These are phyloP conservation scores for Melanostigma gelatinosum DNA, from an alignment of 2,113 vertebrate species.

Conservation along the genomic window DNA sequence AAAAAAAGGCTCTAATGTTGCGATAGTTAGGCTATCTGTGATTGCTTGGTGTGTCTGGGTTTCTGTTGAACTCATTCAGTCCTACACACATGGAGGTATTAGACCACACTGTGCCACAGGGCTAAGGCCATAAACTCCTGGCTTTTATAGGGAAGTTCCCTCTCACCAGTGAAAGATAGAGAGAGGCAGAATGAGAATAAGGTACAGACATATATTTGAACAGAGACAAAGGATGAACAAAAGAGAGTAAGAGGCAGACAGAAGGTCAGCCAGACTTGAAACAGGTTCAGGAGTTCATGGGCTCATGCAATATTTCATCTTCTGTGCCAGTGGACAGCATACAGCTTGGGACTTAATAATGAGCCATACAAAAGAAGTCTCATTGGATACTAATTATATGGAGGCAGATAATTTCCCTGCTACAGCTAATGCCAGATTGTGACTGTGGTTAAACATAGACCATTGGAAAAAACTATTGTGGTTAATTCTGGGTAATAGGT, in stretches of 20 bases:
- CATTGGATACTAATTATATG: slow-evolving; percentile 20
- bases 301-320: background rate
- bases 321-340: background rate
- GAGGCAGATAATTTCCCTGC: slow-evolving; percentile 3
- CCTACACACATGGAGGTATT: background rate
- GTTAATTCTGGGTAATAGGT: background rate
- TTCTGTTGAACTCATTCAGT: slow-evolving; percentile 26
- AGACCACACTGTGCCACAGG: background rate
- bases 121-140: background rate
- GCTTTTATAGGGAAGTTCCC: slow-evolving; percentile 1
- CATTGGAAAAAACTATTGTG: background rate
- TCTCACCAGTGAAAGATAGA: background rate
- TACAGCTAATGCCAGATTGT: slow-evolving; percentile 3
- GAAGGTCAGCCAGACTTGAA: background rate
- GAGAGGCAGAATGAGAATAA: background rate
- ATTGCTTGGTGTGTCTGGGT: slow-evolving; percentile 4
- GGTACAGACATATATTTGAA: background rate
- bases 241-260: rapidly evolving
- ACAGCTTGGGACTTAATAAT: slow-evolving; percentile 13
- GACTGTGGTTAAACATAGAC: background rate
- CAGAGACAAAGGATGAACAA: background rate
- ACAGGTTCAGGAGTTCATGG: background rate
- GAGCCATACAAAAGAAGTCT: slow-evolving; percentile 46
- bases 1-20: background rate
- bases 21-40: background rate